These are phyloP conservation scores for Neoascia interrupta DNA, from an alignment of 2,888 invertebrate species.

Conservation along the genomic window DNA sequence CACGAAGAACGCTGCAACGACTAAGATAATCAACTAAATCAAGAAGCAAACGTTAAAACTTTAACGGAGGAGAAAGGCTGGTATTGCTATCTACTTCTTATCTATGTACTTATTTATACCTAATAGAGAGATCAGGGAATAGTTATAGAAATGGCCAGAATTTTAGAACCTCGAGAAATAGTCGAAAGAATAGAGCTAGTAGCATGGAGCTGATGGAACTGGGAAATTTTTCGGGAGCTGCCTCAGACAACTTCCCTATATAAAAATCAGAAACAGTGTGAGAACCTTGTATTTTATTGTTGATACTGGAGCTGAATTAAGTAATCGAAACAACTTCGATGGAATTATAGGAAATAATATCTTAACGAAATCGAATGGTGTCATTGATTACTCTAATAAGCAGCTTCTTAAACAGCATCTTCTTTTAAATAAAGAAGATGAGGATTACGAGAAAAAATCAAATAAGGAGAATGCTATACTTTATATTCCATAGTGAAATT, in stretches of 20 bases:
- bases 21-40: too few species aligned
- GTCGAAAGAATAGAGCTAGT: neutral
- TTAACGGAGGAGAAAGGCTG: too few species aligned
- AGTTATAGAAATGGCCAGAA: neutral
- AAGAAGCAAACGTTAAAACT: too few species aligned
- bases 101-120: too few species aligned
- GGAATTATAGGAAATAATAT: neutral
- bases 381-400: slow-evolving; percentile 2
- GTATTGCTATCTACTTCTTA: too few species aligned
- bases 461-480: neutral
- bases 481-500: neutral
- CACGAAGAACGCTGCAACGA: too few species aligned
- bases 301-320: neutral
- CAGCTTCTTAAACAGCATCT: neutral
- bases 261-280: neutral
- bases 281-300: neutral
- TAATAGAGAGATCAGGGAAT: neutral
- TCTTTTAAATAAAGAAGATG: neutral
- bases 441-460: neutral
- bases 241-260: too few species aligned
- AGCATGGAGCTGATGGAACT: neutral
- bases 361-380: neutral
- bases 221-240: too few species aligned
- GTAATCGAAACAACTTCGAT: neutral
- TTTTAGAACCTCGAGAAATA: neutral